Percentiles rank a stretch among this genome's conserved stretches.
These are phyloP conservation scores for Pyrrhosoma nymphula DNA, from an alignment of 2,888 invertebrate species.

Conservation along the genomic window DNA sequence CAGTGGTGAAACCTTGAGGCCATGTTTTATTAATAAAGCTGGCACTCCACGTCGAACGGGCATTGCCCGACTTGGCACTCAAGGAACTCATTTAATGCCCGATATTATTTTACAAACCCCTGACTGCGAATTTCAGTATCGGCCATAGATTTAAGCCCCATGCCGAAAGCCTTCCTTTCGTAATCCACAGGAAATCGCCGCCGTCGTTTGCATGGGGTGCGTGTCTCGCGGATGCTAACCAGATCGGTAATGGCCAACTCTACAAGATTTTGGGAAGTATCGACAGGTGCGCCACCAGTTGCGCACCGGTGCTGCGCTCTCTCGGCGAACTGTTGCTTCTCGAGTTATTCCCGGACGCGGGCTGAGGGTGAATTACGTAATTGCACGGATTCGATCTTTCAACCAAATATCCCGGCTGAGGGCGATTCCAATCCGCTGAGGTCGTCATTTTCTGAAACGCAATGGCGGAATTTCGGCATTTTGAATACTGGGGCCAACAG, in stretches of 20 bases:
- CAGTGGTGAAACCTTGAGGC: no score
- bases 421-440: not conserved
- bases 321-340: constrained; percentile 32
- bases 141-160: no score
- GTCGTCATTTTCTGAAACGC: not conserved
- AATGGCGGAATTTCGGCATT: not conserved
- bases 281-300: constrained; percentile 39
- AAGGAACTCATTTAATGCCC: no score
- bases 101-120: no score
- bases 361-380: not conserved
- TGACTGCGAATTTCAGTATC: no score
- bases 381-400: not conserved
- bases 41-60: no score
- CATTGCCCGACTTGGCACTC: no score
- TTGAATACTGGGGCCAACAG: no score
- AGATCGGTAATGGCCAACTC: not conserved
- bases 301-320: constrained; percentile 9
- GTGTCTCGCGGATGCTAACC: not conserved
- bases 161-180: not conserved
- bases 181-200: not conserved
- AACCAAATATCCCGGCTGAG: not conserved
- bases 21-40: no score
- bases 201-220: not conserved
- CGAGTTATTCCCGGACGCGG: not conserved
- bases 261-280: not conserved